These are phyloP conservation scores for Ranitomeya variabilis DNA, from an alignment of 2,113 vertebrate genomes.

Conservation along the genomic window DNA sequence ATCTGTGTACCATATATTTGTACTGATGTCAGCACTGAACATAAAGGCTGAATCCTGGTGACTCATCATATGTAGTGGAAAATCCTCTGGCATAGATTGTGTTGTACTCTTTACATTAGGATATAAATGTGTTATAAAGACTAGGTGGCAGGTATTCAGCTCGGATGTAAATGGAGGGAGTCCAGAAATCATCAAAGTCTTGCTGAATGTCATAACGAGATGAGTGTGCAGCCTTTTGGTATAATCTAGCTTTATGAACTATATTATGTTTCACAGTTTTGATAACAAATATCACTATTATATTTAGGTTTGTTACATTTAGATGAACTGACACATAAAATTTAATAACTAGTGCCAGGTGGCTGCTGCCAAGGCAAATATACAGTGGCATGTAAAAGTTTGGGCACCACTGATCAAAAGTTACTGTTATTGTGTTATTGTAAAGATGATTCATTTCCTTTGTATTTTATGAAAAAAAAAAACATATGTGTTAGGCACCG, in stretches of 20 bases:
- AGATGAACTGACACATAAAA: not conserved
- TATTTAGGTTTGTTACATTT: not conserved
- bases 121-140: constrained; percentile 2
- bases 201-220: not conserved
- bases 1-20: constrained; percentile 23
- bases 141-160: not conserved
- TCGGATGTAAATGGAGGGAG: constrained; percentile 5
- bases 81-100: constrained; percentile 18
- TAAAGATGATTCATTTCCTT: too few relatives aligned
- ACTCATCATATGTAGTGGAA: constrained; percentile 1
- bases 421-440: too few relatives aligned
- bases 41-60: constrained; percentile 17
- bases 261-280: not conserved
- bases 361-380: not conserved
- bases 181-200: not conserved
- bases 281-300: not conserved
- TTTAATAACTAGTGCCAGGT: not conserved
- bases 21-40: constrained; percentile 27
- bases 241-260: not conserved
- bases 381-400: too few relatives aligned
- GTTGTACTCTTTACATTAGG: not conserved
- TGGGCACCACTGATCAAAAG: too few relatives aligned
- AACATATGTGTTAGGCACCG: too few relatives aligned
- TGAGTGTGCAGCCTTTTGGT: not conserved
- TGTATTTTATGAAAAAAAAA: too few relatives aligned